Evolutionary conservation across 30 jellyfish, hydroid and myxozoan genomes (phyloP), one percentile per base, ranked within the genome.

Genomic region (Phacellophora camtschatica): DNA sequence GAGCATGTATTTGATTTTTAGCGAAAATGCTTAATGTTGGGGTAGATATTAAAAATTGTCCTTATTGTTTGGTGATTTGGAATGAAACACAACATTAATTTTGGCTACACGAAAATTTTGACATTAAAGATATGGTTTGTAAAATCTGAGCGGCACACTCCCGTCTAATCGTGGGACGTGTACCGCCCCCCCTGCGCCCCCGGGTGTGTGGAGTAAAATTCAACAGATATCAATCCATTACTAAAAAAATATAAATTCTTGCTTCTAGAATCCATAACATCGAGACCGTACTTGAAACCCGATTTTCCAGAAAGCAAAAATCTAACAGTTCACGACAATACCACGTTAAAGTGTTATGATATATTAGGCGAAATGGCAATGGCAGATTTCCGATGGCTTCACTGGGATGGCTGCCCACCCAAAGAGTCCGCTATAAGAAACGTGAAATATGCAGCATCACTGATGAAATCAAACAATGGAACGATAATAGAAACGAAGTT

Each of bases 381-480:
- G 66, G 96, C 97, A 23, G 96, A 93, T 45, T 93, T 86, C 57
- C 99, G 99, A 1, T 93, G 95, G 95, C 8, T 86, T 4, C 88
- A 74, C 33, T 93, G 99, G 99, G 27, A 18, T 29, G 91, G 82
- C 27, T 54, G 8, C 22, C 96, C 96, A 0, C 88, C 96, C 32
- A 28, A 15, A 11, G 77, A 35, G 69, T 3, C 41, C 10, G 19
- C n/a, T 19, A 50, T 80, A 27, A 35, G 53, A 50, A 24, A 37
- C 37, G 84, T 59, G 18, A 74, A 65, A 22, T 49, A 71, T 25
- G 82, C 89, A n/a, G 43, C 63, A 1, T 58, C 57, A 34, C 45
- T 71, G 29, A 25, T 70, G 23, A 20, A 42, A 23, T 53, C 83
- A 13, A 35, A 42, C 24, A 68, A 87, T 45, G 94, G 92, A 4